phyloP scores from a whole-genome alignment of 2,888 invertebrate species.

The Heteromurus nitidus region DNA sequence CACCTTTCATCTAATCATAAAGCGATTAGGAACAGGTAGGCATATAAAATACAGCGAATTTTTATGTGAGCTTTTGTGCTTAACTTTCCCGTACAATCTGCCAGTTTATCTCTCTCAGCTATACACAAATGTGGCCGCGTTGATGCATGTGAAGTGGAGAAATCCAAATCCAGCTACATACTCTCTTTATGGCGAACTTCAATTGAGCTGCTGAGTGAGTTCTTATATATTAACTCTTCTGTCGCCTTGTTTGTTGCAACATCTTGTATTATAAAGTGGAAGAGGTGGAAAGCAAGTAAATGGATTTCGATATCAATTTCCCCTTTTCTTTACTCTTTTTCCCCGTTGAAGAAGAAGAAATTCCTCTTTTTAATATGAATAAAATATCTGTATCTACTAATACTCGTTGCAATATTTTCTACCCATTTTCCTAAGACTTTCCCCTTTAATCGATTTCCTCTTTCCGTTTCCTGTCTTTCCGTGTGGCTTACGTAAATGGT shows the following conservation, averaged over 20 bases:
- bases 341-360: too few relatives aligned
- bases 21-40: constrained; percentile 2
- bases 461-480: constrained; percentile 47
- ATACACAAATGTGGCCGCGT: too few relatives aligned
- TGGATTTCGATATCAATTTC: constrained; percentile 62
- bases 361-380: constrained; percentile 51
- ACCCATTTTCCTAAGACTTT: constrained; percentile 50
- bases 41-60: too few relatives aligned
- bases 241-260: constrained; percentile 40
- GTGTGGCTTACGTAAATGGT: constrained; percentile 27
- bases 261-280: constrained; percentile 55
- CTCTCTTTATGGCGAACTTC: too few relatives aligned
- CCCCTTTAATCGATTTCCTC: constrained; percentile 59
- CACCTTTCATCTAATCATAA: neutral
- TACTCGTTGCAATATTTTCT: constrained; percentile 42
- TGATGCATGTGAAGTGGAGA: too few relatives aligned
- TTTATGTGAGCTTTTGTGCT: too few relatives aligned
- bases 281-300: constrained; percentile 56
- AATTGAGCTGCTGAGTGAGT: too few relatives aligned
- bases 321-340: constrained; percentile 52
- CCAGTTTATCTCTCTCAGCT: too few relatives aligned
- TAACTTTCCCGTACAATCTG: too few relatives aligned
- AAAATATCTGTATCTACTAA: constrained; percentile 41
- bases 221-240: constrained; percentile 3
- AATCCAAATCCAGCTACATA: too few relatives aligned